These are phyloP conservation scores for Kryptopterus vitreolus DNA, from an alignment of 2,797 vertebrate genomes.

Conservation along the genomic window DNA sequence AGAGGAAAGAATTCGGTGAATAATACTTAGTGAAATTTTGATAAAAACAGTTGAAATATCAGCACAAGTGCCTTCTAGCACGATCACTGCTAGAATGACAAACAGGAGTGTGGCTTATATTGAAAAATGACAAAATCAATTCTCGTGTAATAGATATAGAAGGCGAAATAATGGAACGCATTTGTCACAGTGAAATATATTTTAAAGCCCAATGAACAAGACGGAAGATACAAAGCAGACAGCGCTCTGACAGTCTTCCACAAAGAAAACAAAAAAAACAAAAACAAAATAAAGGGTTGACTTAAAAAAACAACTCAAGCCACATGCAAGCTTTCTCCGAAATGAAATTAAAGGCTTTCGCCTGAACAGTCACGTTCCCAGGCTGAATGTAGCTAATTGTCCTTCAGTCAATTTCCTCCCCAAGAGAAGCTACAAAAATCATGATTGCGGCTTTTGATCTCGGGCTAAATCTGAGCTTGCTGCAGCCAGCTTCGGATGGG, in stretches of 20 bases:
- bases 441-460: conserved; percentile 40
- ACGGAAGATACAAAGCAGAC: not conserved
- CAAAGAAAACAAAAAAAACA: not conserved
- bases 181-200: conserved; percentile 11
- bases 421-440: conserved; percentile 39
- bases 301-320: conserved; percentile 26
- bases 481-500: conserved; percentile 23
- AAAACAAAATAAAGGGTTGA: too few species aligned
- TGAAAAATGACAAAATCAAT: conserved; percentile 12
- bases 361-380: conserved; percentile 27
- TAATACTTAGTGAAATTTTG: not conserved
- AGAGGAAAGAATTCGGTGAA: not conserved
- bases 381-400: conserved; percentile 37
- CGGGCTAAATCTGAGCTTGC: conserved; percentile 34
- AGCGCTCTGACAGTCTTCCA: conserved; percentile 10
- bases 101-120: not conserved
- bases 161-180: conserved; percentile 11
- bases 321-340: conserved; percentile 25
- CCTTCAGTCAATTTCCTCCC: conserved; percentile 23
- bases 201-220: conserved; percentile 3
- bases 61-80: not conserved
- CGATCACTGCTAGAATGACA: not conserved
- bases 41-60: conserved; percentile 6
- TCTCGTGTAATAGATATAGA: conserved; percentile 19
- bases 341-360: conserved; percentile 38